A percentile compares a stretch with the other conserved stretches of the same genome.
phyloP scores from a whole-genome alignment of 2,888 invertebrate species.

The Heliconius ismenius region DNA sequence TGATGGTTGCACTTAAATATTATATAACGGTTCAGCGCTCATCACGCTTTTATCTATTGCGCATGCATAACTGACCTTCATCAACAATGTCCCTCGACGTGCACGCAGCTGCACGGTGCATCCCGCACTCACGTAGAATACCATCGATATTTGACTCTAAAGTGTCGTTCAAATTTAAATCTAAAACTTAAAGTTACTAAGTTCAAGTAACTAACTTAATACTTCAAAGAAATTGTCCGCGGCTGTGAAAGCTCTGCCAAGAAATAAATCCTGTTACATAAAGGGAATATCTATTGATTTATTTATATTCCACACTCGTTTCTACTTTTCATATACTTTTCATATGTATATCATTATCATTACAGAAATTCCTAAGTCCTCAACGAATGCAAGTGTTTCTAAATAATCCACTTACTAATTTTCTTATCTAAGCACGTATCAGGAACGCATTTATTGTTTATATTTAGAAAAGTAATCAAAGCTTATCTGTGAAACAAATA shows the following conservation, averaged over 20 bases:
- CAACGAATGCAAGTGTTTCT: constrained; percentile 23
- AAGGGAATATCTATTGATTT: constrained; percentile 53
- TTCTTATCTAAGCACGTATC: constrained; percentile 36
- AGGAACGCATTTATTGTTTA: constrained; percentile 32
- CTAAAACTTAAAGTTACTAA: constrained; percentile 47
- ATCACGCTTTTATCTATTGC: constrained; percentile 49
- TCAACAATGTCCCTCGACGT: constrained; percentile 62
- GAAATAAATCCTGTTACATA: constrained; percentile 63
- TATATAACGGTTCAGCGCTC: constrained; percentile 39
- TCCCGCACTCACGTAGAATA: constrained; percentile 54
- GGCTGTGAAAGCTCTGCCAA: constrained; percentile 72
- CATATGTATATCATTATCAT: constrained; percentile 18
- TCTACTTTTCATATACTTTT: constrained; percentile 24
- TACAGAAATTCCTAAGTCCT: constrained; percentile 29
- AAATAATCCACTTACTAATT: constrained; percentile 46
- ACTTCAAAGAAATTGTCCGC: constrained; percentile 58
- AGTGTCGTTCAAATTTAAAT: constrained; percentile 27
- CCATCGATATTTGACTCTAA: constrained; percentile 38
- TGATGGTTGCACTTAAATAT: constrained; percentile 35
- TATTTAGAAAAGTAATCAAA: constrained; percentile 34
- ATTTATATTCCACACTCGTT: constrained; percentile 28
- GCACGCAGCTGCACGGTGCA: constrained; percentile 60
- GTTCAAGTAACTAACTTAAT: constrained; percentile 59
- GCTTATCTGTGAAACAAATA: constrained; percentile 39
- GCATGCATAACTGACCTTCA: constrained; percentile 70